Conservation (phyloP, 2,113 vertebrate genomes). For the Pholis gunnellus region DNA sequence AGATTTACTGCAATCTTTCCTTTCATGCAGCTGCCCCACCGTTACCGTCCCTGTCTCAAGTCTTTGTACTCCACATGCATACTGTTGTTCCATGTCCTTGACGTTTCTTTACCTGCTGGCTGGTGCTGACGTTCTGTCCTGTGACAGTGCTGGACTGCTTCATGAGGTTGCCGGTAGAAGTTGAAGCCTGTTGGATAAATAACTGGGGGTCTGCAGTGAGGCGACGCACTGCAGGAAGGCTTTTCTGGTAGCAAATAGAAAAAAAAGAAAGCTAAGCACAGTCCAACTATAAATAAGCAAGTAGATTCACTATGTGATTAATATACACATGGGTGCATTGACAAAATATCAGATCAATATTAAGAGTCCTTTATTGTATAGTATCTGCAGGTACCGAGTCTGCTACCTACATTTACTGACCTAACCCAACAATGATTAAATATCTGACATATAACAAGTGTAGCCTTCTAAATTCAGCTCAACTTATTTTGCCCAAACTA, state of each 20-base stretch:
- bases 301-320: neutral
- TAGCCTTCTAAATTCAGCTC: neutral
- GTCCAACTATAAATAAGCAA: neutral
- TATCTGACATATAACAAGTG: neutral
- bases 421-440: neutral
- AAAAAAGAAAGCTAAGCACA: neutral
- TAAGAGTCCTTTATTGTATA: neutral
- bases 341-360: neutral
- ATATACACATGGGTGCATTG: neutral
- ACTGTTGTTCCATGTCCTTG: no score
- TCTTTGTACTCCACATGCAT: neutral
- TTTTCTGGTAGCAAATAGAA: constrained; percentile 84
- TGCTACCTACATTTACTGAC: neutral
- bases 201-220: constrained; percentile 89
- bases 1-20: neutral
- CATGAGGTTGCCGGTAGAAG: constrained; percentile 3
- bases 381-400: neutral
- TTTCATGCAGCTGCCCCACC: neutral
- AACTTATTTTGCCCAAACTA: neutral
- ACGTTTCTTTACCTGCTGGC: constrained; percentile 84
- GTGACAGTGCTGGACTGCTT: constrained; percentile 50
- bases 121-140: constrained; percentile 77
- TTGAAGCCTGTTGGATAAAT: constrained; percentile 91
- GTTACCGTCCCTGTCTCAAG: neutral
- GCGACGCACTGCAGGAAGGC: constrained; percentile 90